Evolutionary conservation across 2,113 vertebrate species (phyloP).

Genomic region (Strix uralensis): DNA sequence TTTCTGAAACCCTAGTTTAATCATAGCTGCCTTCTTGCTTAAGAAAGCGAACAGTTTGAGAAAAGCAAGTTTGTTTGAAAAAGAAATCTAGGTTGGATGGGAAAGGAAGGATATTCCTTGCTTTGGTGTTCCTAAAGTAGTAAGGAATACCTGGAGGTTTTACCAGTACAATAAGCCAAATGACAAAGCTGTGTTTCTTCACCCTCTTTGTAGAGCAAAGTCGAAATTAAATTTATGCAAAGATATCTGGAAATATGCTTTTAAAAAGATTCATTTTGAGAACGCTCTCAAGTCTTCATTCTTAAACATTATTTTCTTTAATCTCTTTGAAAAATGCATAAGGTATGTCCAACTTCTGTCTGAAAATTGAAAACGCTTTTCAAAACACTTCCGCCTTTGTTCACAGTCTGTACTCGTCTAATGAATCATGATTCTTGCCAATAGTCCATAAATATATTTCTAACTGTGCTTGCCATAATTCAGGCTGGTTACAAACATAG

Average conservation of each 20-base stretch:
- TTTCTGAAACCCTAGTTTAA: neutral
- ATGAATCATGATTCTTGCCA: neutral
- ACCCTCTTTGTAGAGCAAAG: neutral
- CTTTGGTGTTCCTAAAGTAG: neutral
- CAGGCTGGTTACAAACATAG: constrained; percentile 15
- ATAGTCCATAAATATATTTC: neutral
- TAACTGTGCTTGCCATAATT: neutral
- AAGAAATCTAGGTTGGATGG: neutral
- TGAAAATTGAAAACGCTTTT: neutral
- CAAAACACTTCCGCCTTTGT: neutral
- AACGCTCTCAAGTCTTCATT: neutral
- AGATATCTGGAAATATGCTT: neutral
- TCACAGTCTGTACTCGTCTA: neutral
- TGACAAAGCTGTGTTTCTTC: neutral
- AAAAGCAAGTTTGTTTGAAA: neutral
- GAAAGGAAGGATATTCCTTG: neutral
- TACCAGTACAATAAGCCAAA: neutral
- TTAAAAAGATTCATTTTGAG: neutral
- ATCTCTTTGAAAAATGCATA: neutral
- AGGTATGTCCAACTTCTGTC: neutral
- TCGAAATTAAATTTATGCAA: neutral
- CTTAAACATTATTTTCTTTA: neutral
- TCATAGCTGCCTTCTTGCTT: neutral
- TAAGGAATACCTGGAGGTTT: neutral
- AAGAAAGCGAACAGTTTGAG: neutral